These are phyloP conservation scores for Hydrocynus forskahlii DNA, from an alignment of 2,797 vertebrate genomes.

Conservation along the genomic window DNA sequence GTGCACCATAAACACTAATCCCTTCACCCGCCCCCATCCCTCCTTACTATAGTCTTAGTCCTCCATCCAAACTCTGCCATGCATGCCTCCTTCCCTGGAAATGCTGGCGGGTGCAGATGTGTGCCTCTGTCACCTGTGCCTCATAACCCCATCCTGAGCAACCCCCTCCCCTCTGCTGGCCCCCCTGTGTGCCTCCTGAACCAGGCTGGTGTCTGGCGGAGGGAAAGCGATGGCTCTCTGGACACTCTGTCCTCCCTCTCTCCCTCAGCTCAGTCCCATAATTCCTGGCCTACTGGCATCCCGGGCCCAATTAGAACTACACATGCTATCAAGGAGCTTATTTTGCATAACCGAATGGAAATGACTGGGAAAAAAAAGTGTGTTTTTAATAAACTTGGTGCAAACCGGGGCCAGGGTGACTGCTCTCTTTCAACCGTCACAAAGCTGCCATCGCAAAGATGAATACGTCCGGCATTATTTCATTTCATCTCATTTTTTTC, in stretches of 20 bases:
- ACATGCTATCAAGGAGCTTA: slow-evolving; percentile 93
- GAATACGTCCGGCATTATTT: slow-evolving; percentile 86
- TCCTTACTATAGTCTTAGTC: slow-evolving; percentile 77
- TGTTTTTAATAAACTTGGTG: slow-evolving; percentile 91
- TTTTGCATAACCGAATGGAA: slow-evolving; percentile 92
- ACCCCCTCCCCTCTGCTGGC: slow-evolving; percentile 47
- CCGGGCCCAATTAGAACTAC: slow-evolving; percentile 94
- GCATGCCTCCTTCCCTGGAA: slow-evolving; percentile 67
- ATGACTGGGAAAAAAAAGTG: slow-evolving; percentile 86
- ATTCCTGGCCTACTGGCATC: slow-evolving; percentile 89
- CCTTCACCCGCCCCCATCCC: slow-evolving; percentile 72
- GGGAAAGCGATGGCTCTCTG: slow-evolving; percentile 85
- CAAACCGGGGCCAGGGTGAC: slow-evolving; percentile 80
- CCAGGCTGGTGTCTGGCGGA: slow-evolving; percentile 84
- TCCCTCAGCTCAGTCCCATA: slow-evolving; percentile 83
- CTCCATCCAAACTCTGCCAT: slow-evolving; percentile 49
- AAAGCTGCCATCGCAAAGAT: slow-evolving; percentile 87
- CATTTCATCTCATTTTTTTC: slow-evolving; percentile 68
- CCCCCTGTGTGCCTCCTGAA: slow-evolving; percentile 85
- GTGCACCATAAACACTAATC: slow-evolving; percentile 90
- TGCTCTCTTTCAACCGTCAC: slow-evolving; percentile 80
- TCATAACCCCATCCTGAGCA: slow-evolving; percentile 73
- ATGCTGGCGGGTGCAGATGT: slow-evolving; percentile 88
- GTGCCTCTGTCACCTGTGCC: slow-evolving; percentile 91
- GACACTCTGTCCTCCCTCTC: slow-evolving; percentile 76